These are phyloP conservation scores for Dermatemys mawii DNA, from an alignment of 2,113 vertebrate species.

Conservation along the genomic window DNA sequence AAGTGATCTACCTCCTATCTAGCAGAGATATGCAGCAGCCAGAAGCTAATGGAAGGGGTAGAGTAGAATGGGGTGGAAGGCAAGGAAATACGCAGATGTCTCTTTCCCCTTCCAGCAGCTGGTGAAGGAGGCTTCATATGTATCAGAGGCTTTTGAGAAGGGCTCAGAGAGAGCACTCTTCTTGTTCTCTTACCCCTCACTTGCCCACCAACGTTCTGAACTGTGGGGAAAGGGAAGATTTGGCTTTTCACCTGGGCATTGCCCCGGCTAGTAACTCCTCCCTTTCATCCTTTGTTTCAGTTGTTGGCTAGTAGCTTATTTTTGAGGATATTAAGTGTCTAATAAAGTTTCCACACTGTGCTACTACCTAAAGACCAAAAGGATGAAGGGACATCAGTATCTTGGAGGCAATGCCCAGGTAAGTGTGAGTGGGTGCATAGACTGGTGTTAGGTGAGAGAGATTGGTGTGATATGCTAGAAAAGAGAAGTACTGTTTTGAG, in stretches of 20 bases:
- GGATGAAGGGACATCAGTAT: neutral
- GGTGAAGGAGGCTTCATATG: neutral
- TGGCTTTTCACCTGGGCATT: too few relatives aligned
- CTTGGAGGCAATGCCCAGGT: neutral
- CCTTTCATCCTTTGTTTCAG: rapidly evolving
- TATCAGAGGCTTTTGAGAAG: neutral
- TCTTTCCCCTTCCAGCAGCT: neutral
- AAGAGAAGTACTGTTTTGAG: neutral
- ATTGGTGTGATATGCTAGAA: neutral
- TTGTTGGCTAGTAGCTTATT: neutral
- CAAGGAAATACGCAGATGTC: neutral
- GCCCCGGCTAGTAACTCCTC: neutral
- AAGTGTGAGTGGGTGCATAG: rapidly evolving
- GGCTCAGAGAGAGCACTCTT: neutral
- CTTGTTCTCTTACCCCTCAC: rapidly evolving
- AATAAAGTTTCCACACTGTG: neutral
- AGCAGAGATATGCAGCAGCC: neutral
- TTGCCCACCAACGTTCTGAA: rapidly evolving
- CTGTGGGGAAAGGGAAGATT: too few relatives aligned
- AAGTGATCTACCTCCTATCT: too few relatives aligned
- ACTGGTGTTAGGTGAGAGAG: neutral
- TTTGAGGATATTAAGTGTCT: neutral
- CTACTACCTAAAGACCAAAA: neutral
- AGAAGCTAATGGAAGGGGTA: neutral
- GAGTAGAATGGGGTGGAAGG: neutral